These are phyloP conservation scores for Osedax fenrisi DNA, from an alignment of 2,888 invertebrate species.

Conservation along the genomic window DNA sequence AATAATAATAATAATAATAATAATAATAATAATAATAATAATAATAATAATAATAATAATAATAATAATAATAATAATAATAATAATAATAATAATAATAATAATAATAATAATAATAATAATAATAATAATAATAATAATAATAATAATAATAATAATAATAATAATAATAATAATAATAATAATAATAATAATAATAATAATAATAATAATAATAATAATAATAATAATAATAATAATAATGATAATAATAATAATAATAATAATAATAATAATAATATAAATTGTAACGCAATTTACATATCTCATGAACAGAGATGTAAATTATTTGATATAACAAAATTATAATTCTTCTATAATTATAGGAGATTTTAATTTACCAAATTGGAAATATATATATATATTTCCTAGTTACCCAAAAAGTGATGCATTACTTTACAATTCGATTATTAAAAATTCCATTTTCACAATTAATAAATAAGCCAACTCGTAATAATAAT, in stretches of 20 bases:
- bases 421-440: too few species aligned
- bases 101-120: background rate
- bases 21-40: background rate
- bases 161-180: background rate
- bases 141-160: background rate
- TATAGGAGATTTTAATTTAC: too few species aligned
- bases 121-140: background rate
- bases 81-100: background rate
- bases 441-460: too few species aligned
- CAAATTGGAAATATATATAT: too few species aligned
- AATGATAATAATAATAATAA: background rate
- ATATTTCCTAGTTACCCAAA: too few species aligned
- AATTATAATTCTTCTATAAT: too few species aligned
- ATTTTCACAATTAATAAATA: too few species aligned
- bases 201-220: background rate
- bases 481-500: too few species aligned
- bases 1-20: background rate
- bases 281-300: background rate
- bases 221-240: background rate
- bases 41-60: background rate
- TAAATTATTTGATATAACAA: too few species aligned
- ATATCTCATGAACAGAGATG: too few species aligned
- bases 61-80: background rate
- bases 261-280: background rate
- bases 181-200: background rate